These are phyloP conservation scores for Vimba vimba DNA, from an alignment of 2,113 vertebrate genomes.

Conservation along the genomic window DNA sequence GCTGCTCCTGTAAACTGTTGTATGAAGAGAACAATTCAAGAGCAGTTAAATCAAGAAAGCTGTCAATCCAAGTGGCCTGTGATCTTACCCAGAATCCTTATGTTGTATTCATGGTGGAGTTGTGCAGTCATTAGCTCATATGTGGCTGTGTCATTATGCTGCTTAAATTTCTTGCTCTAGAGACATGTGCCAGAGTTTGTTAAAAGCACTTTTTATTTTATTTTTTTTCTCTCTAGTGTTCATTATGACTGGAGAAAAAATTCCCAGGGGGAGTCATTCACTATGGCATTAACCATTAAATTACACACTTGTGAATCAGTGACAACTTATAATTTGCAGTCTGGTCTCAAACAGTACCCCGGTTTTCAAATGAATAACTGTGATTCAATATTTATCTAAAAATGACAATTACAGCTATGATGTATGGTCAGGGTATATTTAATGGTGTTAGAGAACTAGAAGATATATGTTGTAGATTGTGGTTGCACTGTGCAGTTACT, in stretches of 20 bases:
- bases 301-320: slow-evolving; percentile 13
- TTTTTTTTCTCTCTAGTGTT: background rate
- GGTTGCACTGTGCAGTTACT: background rate
- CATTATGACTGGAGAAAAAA: background rate
- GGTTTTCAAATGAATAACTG: background rate
- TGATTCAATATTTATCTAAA: slow-evolving; percentile 17
- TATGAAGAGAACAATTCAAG: background rate
- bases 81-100: background rate
- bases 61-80: background rate
- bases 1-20: too few relatives aligned
- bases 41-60: background rate
- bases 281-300: background rate
- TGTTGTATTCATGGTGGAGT: background rate
- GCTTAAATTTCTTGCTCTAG: too few relatives aligned
- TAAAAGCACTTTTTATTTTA: background rate
- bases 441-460: background rate
- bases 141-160: background rate
- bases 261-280: background rate
- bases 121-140: background rate
- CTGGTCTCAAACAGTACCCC: background rate
- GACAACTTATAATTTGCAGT: slow-evolving; percentile 10
- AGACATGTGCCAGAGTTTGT: background rate
- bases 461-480: background rate
- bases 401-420: background rate
- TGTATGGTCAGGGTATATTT: background rate